Base-by-base conservation (phyloP, 30 jellyfish, hydroid and myxozoan species). In the Sanderia malayensis region DNA sequence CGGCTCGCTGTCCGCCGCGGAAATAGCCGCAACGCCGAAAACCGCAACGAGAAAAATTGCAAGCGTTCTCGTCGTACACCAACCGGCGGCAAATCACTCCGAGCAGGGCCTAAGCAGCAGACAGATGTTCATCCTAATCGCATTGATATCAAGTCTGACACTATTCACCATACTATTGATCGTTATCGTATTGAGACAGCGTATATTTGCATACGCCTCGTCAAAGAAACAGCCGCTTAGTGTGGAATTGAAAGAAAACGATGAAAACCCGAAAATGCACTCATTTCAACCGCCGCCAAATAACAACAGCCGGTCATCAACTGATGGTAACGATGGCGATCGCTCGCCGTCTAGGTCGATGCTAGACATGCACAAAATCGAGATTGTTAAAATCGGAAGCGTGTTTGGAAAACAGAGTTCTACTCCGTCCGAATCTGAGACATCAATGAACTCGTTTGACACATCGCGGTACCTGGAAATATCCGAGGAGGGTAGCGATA, bases 401-500 rank as follows among this genome's bases (percentile, higher is more conserved):
- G 80, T 83, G 3, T 81, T 4, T 33, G 25, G 93, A 20, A 66
- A 81, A 20, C 63, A n/a, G n/a, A n/a, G n/a, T n/a, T n/a, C 82
- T n/a, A 53, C 84, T n/a, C 69, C 84, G 22, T 66, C 84, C 27
- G 82, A 70, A 27, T 66, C 82, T 1, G 93, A 25, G 20, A 57
- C 79, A 70, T 81, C 93, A 19, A 71, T 68, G 24, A 70, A 67
- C 58, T 70, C 93, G 44, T 76, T 76, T 31, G 93, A 81, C 44
- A 46, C 85, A 6, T 81, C 93, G 10, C 18, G 93, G 9, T 81
- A 81, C 44, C 63, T 81, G 55, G 93, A 81, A 23, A 85, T 70
- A 13, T 85, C 77, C 6, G 93, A 71, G 4, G 93, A 81, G 72
- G n/a, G n/a, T n/a, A 81, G 93, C 27, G 93, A 81, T 33, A 58